Conservation (phyloP, 2,113 vertebrate species). For the Clarias gariepinus region DNA sequence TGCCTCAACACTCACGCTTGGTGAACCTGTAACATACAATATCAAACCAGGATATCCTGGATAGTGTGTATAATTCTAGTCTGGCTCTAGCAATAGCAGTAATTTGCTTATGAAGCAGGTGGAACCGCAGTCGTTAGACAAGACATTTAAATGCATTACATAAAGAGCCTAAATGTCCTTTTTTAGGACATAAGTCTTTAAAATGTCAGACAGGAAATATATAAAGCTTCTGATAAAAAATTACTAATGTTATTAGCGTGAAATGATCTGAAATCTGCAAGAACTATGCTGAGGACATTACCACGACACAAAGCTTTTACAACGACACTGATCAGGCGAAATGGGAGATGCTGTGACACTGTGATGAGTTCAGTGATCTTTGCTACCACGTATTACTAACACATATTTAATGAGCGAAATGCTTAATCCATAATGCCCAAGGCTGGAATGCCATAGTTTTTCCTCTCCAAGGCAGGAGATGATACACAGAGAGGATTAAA, state of each 20-base stretch:
- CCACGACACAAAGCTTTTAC: conserved; percentile 17
- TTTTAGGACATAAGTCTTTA: conserved; percentile 22
- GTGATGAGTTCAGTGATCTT: conserved; percentile 33
- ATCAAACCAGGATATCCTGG: background rate
- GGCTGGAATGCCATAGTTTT: conserved; percentile 38
- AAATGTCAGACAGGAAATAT: conserved; percentile 15
- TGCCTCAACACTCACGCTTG: background rate
- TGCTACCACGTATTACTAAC: conserved; percentile 41
- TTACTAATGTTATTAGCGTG: conserved; percentile 39
- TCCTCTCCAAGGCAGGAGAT: conserved; percentile 36
- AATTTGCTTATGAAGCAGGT: conserved; percentile 17
- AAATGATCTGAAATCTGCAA: conserved; percentile 25
- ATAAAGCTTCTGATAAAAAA: conserved; percentile 41
- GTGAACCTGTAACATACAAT: background rate
- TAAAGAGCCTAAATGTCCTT: conserved; percentile 28
- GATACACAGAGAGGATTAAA: conserved; percentile 41
- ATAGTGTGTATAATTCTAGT: background rate
- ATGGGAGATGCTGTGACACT: conserved; percentile 28
- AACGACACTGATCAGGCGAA: conserved; percentile 26
- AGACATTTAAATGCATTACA: conserved; percentile 29
- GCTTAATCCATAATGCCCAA: conserved; percentile 37
- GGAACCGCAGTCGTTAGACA: conserved; percentile 9
- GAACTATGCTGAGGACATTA: conserved; percentile 31
- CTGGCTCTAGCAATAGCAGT: background rate
- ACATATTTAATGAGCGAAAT: conserved; percentile 45